Base-by-base conservation (phyloP, 2,888 invertebrate species). In the Pristionchus fissidentatus region DNA sequence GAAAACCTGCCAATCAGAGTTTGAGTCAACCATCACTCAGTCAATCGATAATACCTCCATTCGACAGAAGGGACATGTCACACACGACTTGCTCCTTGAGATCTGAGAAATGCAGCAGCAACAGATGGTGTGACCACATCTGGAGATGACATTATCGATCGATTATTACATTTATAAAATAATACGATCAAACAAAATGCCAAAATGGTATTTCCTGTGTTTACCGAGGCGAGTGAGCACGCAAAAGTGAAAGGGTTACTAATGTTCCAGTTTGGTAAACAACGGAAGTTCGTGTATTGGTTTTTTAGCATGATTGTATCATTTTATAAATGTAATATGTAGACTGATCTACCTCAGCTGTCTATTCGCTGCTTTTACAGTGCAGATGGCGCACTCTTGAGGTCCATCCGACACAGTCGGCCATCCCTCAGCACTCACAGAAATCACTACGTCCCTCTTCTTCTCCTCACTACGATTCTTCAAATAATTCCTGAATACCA, bases 381-480 rank as follows among this genome's bases (percentile, higher is more conserved):
- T 66, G 52, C 86, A 86, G 75, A 86, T 86, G 3, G 73, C 26
- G 43, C 86, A 86, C n/a, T 83, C 85, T 49, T 85, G 83, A 35
- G 62, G 62, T 46, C 10, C 29, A 41, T 43, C 19, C 29, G 62
- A 32, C 43, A 46, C 62, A 1, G 10, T 15, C 5, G 80, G 80
- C 80, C 80, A 81, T 81, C 46, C 43, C 26, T 38, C 29, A 3
- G 75, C 75, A 49, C 46, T 49, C 46, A 77, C 75, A 19, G 75
- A 77, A 7, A 19, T 32, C 3, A 19, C n/a, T n/a, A n/a, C n/a
- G n/a, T n/a, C n/a, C n/a, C n/a, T n/a, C 32, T 77, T 32, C 32
- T 77, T 19, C 2, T 1, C 2, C 32, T 4, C 22, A 3, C 49
- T 2, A 19, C 49, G 10, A 49, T 49, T 19, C 49, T 49, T 10